Conservation (phyloP, 2,797 vertebrate species). For the Sebastes hubbsi region DNA sequence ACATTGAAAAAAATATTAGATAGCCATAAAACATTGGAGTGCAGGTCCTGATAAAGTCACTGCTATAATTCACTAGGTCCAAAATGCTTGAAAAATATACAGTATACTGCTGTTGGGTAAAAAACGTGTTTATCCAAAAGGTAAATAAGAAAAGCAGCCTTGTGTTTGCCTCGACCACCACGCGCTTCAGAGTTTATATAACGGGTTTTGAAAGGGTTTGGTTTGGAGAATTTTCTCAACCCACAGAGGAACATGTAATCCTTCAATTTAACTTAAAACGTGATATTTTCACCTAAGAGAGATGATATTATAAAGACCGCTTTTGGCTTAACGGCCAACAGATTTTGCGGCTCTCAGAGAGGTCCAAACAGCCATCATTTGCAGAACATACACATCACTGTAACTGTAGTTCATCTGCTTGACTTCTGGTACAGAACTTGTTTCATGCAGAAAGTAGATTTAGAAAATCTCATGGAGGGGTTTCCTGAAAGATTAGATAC, state of each 20-base stretch:
- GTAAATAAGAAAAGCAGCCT: conserved; percentile 24
- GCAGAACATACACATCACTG: background rate
- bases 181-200: conserved; percentile 10
- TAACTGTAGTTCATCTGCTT: background rate
- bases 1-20: conserved; percentile 18
- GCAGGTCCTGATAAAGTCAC: conserved; percentile 16
- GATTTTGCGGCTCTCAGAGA: background rate
- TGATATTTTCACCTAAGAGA: conserved; percentile 10
- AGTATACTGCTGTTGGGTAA: background rate
- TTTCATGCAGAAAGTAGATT: background rate
- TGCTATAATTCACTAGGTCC: background rate
- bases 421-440: background rate
- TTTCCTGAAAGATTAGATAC: background rate
- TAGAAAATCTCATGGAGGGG: background rate
- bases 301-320: background rate
- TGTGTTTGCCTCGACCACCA: conserved; percentile 23
- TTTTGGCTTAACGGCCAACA: background rate
- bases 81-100: background rate
- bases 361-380: background rate
- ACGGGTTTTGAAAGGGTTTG: conserved; percentile 18
- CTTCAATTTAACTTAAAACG: conserved; percentile 25
- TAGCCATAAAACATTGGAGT: background rate
- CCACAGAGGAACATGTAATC: conserved; percentile 31
- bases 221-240: conserved; percentile 14
- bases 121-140: background rate